A percentile compares a stretch with the other conserved stretches of the same genome.
phyloP scores from a whole-genome alignment of 2,888 invertebrate genomes.

The Lepetodrilus schrolli region DNA sequence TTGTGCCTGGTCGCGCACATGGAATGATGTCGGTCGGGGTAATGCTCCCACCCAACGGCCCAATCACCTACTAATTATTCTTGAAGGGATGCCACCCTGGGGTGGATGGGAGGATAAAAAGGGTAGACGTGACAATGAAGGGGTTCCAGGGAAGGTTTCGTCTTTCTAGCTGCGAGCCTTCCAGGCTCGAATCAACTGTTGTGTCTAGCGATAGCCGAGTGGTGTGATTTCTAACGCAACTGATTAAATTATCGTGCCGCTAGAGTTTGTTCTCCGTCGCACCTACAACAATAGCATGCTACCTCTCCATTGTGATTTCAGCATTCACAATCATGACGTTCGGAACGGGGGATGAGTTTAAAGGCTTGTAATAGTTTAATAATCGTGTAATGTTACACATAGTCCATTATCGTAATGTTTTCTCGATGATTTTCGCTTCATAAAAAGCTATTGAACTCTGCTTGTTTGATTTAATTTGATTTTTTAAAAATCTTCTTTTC shows the following conservation, averaged over 20 bases:
- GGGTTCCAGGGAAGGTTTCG: background rate
- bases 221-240: constrained; percentile 17
- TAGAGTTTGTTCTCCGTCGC: background rate
- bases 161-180: background rate
- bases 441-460: background rate
- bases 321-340: background rate
- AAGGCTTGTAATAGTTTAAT: background rate
- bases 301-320: background rate
- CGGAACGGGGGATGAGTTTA: background rate
- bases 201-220: background rate
- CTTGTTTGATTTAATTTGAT: constrained; percentile 18
- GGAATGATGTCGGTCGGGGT: background rate
- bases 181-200: constrained; percentile 1
- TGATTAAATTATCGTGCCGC: constrained; percentile 18
- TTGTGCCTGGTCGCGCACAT: background rate
- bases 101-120: background rate
- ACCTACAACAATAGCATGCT: background rate
- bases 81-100: background rate
- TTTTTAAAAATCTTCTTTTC: background rate
- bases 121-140: background rate
- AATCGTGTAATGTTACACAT: background rate
- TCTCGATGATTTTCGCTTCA: background rate
- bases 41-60: background rate
- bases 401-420: constrained; percentile 10
- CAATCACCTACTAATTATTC: background rate